These are phyloP conservation scores for Menura novaehollandiae DNA, from an alignment of 2,113 vertebrate species.

Conservation along the genomic window DNA sequence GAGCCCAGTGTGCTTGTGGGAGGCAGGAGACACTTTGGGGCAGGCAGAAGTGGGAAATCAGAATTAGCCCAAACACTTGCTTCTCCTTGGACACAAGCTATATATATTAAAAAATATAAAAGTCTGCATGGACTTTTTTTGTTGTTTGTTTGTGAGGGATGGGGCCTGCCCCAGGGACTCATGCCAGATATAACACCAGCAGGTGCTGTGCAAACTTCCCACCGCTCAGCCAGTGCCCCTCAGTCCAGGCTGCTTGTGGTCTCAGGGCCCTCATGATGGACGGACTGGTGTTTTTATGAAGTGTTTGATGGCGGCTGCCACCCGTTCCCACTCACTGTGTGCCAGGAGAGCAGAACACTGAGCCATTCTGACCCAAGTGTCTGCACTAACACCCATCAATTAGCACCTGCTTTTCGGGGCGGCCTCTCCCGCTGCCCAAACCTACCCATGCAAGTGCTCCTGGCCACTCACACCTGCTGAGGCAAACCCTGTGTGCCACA, in stretches of 20 bases:
- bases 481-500: background rate
- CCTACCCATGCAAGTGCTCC: background rate
- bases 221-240: background rate
- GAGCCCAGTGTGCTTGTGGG: rapidly evolving
- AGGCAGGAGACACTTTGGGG: background rate
- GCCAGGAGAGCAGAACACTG: slow-evolving; percentile 1
- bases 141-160: background rate
- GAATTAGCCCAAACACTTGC: background rate
- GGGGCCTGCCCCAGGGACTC: rapidly evolving
- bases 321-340: rapidly evolving
- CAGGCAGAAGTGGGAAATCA: background rate
- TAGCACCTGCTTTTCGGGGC: slow-evolving; percentile 31
- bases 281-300: slow-evolving; percentile 32
- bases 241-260: background rate
- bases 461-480: background rate
- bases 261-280: background rate
- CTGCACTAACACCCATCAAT: slow-evolving; percentile 37
- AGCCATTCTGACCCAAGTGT: background rate
- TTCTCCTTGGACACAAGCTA: background rate
- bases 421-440: background rate
- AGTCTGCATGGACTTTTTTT: background rate
- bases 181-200: slow-evolving; percentile 15
- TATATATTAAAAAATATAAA: background rate
- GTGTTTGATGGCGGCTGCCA: background rate
- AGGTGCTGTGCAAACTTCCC: slow-evolving; percentile 52